Base-by-base conservation (phyloP, 2,113 vertebrate species). In the Coptodon bakossiorum region DNA sequence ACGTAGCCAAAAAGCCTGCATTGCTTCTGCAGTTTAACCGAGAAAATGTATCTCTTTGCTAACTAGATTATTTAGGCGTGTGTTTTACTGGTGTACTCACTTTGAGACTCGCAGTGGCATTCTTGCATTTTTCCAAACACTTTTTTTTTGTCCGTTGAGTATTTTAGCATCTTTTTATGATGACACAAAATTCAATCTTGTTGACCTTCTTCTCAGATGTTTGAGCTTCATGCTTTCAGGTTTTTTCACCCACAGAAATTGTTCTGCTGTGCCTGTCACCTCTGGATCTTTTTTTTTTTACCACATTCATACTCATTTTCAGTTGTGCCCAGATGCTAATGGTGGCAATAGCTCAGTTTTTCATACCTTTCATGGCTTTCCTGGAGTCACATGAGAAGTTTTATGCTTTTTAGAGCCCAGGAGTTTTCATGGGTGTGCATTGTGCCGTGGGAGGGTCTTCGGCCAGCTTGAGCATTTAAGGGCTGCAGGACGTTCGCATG, bases 1-100 rank as follows among this genome's bases (percentile, higher is more conserved):
- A 81, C 5, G 50, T 91, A 87, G 90, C 88, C 92, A 93, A 91
- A 92, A 90, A 91, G 54, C 81, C 71, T 38, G 40, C 12, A 13
- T 22, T 54, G 43, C 36, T 79, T 80, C 36, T 71, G 76, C 61
- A 80, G 6, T 45, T 76, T 63, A 43, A 80, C 17, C 1, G 24
- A 78, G 7, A 54, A 66, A 78, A 59, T 66, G 5, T 13, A 31
- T 73, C 24, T 83, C 34, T 82, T 31, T 7, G 27, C 24, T 36
- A 12, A 50, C 17, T 40, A 4, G 8, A 79, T 76, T 27, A 80
- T 54, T 80, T 81, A 54, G 17, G 79, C 80, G 81, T 81, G 84
- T 57, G 24, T 78, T 87, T 61, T 48, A 76, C 73, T 24, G 12
- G 63, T 45, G 50, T 80, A 61, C 68, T 68, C 19, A 0, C 22